Evolutionary conservation across 2,888 invertebrate genomes (phyloP).

Genomic region (Mythimna vitellina): DNA sequence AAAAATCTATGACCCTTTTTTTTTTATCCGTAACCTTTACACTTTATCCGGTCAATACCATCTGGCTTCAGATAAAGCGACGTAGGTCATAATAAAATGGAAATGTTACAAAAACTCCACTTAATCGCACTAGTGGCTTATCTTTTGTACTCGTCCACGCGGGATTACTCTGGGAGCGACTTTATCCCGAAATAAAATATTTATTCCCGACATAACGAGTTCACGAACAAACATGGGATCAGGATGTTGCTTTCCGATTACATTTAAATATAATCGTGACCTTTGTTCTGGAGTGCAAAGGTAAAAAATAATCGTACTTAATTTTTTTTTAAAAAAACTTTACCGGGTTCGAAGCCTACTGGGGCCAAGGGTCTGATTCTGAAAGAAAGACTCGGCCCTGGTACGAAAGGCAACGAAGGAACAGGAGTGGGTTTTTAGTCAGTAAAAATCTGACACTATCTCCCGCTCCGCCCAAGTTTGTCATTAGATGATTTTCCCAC

Average conservation of each 20-base stretch:
- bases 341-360: too few species aligned
- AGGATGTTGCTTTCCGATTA: constrained; percentile 54
- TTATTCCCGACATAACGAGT: constrained; percentile 79
- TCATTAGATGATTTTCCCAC: too few species aligned
- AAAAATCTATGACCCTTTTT: constrained; percentile 19
- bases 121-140: constrained; percentile 79
- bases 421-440: too few species aligned
- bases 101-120: constrained; percentile 72
- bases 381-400: too few species aligned
- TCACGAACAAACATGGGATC: constrained; percentile 50
- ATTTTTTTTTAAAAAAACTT: too few species aligned
- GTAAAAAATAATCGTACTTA: not conserved
- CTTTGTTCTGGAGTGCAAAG: constrained; percentile 18
- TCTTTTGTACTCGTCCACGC: constrained; percentile 77
- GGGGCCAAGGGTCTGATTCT: too few species aligned
- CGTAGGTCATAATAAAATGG: constrained; percentile 46
- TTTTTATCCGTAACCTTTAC: constrained; percentile 44
- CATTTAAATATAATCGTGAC: constrained; percentile 50
- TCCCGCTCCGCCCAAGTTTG: too few species aligned
- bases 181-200: constrained; percentile 82
- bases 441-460: too few species aligned
- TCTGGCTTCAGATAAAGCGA: constrained; percentile 14
- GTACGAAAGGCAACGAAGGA: too few species aligned
- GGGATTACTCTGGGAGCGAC: constrained; percentile 73
- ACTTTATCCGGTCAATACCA: constrained; percentile 38